Base-by-base conservation (phyloP, 1,140 invertebrate genomes). In the Drosophila kurseongensis region DNA sequence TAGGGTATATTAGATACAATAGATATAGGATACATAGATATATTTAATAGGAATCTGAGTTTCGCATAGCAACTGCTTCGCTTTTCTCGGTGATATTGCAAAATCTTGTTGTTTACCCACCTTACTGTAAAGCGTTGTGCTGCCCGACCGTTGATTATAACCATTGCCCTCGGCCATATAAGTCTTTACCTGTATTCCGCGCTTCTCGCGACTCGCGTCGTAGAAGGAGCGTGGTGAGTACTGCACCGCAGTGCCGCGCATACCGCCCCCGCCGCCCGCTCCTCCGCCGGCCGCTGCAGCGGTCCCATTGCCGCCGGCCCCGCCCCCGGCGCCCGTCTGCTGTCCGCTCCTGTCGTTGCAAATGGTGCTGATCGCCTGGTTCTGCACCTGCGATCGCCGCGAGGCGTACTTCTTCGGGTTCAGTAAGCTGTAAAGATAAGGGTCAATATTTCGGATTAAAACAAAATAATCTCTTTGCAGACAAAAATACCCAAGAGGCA, bases 111-210 rank as follows among this genome's bases (percentile, higher is more conserved):
- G 41, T 75, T 80, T 91, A 92, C 94, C 93, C 93, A 98, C 97
- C 96, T 97, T 98, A 94, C 97, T 98, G 93, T 98, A 98, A 93
- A 97, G 96, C 94, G 97, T 97, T 92, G 96, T 96, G 94, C 96
- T 96, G 93, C 94, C 94, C 74, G 92, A 91, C 69, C 94, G 94
- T 85, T 93, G 94, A 91, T 94, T 94, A 94, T 96, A 95, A 93
- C 97, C 97, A 95, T 98, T 98, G 93, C 96, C 97, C 94, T 97
- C 98, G 94, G 98, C 98, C 94, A 97, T 97, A 95, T 98, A 98
- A 91, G 98, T 97, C 95, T 98, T 98, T 93, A 98, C 97, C 94
- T 97, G 96, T 93, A 96, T 96, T 92, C 96, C 88, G 66, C 90
- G 80, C 73, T 92, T 91, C 73, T 92, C 88, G 93, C 94, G 93